These are phyloP conservation scores for Elachura formosa DNA, from an alignment of 2,113 vertebrate genomes.

Conservation along the genomic window DNA sequence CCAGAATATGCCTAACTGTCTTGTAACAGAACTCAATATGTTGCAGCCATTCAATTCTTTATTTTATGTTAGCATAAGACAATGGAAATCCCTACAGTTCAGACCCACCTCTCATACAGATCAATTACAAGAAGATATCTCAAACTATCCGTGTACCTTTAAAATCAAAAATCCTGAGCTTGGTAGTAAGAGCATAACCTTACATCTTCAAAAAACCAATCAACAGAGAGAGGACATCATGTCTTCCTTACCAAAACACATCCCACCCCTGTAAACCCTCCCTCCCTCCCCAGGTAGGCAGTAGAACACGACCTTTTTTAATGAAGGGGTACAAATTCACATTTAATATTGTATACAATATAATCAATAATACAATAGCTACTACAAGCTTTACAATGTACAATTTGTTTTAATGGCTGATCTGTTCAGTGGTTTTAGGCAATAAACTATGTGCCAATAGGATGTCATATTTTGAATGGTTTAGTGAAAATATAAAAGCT, in stretches of 20 bases:
- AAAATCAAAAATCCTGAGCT: conserved; percentile 83
- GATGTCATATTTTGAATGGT: conserved; percentile 79
- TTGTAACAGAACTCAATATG: conserved; percentile 64
- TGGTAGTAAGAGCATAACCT: conserved; percentile 83
- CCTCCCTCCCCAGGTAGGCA: conserved; percentile 66
- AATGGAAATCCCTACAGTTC: conserved; percentile 66
- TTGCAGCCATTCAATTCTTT: conserved; percentile 67
- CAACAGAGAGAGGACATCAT: conserved; percentile 67
- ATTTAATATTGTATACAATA: conserved; percentile 82
- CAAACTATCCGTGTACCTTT: conserved; percentile 80
- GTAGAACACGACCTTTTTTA: conserved; percentile 83
- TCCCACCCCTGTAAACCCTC: conserved; percentile 47
- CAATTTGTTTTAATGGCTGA: conserved; percentile 93
- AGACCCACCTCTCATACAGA: conserved; percentile 74
- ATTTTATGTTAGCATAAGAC: conserved; percentile 56
- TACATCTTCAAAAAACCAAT: conserved; percentile 81
- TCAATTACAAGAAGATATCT: conserved; percentile 70
- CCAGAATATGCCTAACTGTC: conserved; percentile 75
- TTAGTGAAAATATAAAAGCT: conserved; percentile 82
- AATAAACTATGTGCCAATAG: conserved; percentile 82
- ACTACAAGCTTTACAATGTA: conserved; percentile 95
- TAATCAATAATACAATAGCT: conserved; percentile 80
- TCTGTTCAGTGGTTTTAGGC: conserved; percentile 95
- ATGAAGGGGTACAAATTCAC: conserved; percentile 87
- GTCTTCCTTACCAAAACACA: conserved; percentile 65